Evolutionary conservation across 2,888 invertebrate genomes (phyloP), one percentile per base, ranked within the genome.

Genomic region (Coenonympha glycerion): DNA sequence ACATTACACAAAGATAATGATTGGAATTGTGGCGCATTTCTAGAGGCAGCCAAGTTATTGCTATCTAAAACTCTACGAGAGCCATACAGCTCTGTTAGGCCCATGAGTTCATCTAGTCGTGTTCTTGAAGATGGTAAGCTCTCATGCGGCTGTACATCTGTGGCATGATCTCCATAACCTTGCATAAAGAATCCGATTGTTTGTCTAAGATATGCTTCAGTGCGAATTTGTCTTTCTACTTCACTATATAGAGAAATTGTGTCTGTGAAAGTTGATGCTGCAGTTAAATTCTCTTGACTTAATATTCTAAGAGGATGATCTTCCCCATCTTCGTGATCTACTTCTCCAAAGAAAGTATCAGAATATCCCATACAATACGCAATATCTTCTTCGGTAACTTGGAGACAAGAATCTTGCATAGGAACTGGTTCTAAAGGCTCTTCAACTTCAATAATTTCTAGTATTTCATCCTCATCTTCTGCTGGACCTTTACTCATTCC

Each of bases 351-450:
- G 36, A 91, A 91, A 79, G 92, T 92, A 60, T 92, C 92, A 42
- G 85, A 79, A 62, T 88, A 88, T 31, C 92, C 92, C 94, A 95
- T 95, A 65, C 95, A 95, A 47, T 92, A 89, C 3, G 95, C 95
- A 55, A 97, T 96, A 71, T 97, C 96, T 80, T 96, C 96, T 82
- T 97, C 96, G 4, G 95, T 96, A 46, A 95, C 95, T 88, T 96
- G 96, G 47, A 96, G 88, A 63, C 95, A 96, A 53, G 91, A 92
- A 74, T 95, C 96, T 77, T 93, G 93, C 88, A 92, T 95, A 40
- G 95, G 95, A 13, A 95, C 95, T 8, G 93, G 93, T 75, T 95
- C 94, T 60, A 92, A 88, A 1, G 91, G 92, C 73, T 94, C 93
- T 68, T 93, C 93, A 6, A 93, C 91, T 80, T 94, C 94, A 60